Conservation (phyloP, 2,113 vertebrate genomes). For the Dicentrarchus labrax region DNA sequence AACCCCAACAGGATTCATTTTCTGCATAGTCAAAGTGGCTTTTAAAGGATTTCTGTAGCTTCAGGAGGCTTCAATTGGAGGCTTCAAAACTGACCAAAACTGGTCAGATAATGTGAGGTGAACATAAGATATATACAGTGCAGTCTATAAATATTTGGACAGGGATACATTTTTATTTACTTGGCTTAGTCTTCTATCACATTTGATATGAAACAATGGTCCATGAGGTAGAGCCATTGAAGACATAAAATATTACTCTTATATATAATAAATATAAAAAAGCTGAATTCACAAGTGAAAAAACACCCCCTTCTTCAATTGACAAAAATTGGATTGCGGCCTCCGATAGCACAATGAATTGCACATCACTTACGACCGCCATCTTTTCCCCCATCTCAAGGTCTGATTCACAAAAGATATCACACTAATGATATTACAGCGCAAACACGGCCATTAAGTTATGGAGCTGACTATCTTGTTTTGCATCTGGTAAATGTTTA, state of each 20-base stretch:
- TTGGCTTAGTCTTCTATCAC: background rate
- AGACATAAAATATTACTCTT: no score
- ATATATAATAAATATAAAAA: background rate
- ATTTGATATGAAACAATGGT: background rate
- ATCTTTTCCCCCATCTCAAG: no score
- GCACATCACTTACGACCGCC: no score
- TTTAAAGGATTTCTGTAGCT: slow-evolving; percentile 54
- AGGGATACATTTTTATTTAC: background rate
- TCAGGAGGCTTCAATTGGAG: slow-evolving; percentile 28
- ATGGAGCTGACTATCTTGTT: no score
- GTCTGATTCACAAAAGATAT: no score
- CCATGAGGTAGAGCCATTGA: no score
- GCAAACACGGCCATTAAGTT: no score
- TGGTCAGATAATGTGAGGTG: slow-evolving; percentile 24
- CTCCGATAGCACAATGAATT: no score
- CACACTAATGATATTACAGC: no score
- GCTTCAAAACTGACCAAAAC: slow-evolving; percentile 26
- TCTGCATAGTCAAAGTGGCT: slow-evolving; percentile 49
- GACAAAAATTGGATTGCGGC: no score
- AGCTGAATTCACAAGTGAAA: background rate
- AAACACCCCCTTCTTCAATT: background rate
- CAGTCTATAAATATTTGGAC: slow-evolving; percentile 20
- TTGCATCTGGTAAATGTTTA: no score
- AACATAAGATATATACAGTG: slow-evolving; percentile 15
- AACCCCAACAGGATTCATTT: slow-evolving; percentile 36